These are phyloP conservation scores for Probaryconus sp. DNA, from an alignment of 1,140 invertebrate species.

Conservation along the genomic window DNA sequence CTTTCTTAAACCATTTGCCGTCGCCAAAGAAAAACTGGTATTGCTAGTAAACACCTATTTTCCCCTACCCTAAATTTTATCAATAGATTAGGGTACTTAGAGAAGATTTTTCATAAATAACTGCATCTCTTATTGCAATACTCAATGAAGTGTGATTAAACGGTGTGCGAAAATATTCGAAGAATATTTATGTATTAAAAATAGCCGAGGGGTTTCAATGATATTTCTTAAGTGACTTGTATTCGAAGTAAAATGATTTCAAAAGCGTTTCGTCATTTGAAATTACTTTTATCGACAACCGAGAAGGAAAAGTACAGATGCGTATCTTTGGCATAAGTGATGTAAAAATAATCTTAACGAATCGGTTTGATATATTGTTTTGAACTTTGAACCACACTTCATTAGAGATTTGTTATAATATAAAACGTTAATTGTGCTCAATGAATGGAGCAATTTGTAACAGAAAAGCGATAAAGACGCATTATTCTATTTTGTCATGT, in stretches of 20 bases:
- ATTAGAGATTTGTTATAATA: constrained; percentile 42
- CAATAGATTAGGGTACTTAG: constrained; percentile 4
- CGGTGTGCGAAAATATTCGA: constrained; percentile 15
- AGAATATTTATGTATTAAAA: too few species aligned
- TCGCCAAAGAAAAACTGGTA: constrained; percentile 47
- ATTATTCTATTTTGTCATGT: constrained; percentile 19
- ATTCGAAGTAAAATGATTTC: too few species aligned
- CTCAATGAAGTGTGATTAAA: constrained; percentile 10
- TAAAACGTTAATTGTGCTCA: constrained; percentile 41
- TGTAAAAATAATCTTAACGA: constrained; percentile 18
- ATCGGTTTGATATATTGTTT: constrained; percentile 22
- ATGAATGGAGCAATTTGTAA: constrained; percentile 45
- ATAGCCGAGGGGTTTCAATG: too few species aligned
- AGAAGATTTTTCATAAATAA: constrained; percentile 8
- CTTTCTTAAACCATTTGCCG: constrained; percentile 43
- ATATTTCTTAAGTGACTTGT: too few species aligned
- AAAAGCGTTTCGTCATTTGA: constrained; percentile 4
- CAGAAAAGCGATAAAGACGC: constrained; percentile 30
- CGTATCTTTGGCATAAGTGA: constrained; percentile 1
- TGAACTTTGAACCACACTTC: constrained; percentile 48
- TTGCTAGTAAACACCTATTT: constrained; percentile 49
- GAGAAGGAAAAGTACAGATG: constrained; percentile 32
- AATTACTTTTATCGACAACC: neutral
- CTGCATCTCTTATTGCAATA: neutral
- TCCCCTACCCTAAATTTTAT: constrained; percentile 24